Base-by-base conservation (phyloP, 2,888 invertebrate species). In the Lissonota sp. region DNA sequence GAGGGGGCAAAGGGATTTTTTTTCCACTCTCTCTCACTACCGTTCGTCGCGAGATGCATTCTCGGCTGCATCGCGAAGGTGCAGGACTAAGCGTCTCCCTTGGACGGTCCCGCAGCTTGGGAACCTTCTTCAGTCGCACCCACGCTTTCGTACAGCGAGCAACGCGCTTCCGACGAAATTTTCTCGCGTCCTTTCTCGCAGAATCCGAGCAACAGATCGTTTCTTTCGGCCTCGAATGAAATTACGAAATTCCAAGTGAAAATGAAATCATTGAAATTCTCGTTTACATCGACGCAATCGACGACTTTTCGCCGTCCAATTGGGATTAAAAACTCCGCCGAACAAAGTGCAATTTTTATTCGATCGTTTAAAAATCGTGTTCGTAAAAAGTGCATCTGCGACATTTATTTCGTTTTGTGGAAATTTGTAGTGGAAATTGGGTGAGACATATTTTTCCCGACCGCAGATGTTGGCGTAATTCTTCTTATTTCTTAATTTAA, bases 71-170 rank as follows among this genome's bases (percentile, higher is more conserved):
- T 42, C 64, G 53, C 16, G 70, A 79, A 82, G 85, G 80, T 84
- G 84, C 84, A 79, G 60, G 58, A 75, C 66, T 63, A 64, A 44
- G 10, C 42, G 62, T 73, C 67, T n/a, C 60, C 63, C 76, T 62
- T 80, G 57, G 79, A 71, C 81, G 73, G 69, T 39, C 66, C 64
- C 58, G 55, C 6, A 49, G 81, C 79, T 79, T 75, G 82, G 79
- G 82, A 79, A 79, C 67, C 80, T 79, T 69, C 78, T 64, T 88
- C 89, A 89, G 90, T 90, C 82, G 86, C 89, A 80, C 88, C 88
- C 88, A 89, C 89, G 89, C 90, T 83, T 83, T 79, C 84, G 66
- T 67, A 5, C 55, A 6, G 86, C 42, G 39, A 81, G 84, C 82
- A 75, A 80, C 83, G 72, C 66, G 62, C 64, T 42, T 74, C 85